These are phyloP conservation scores for Chelon auratus DNA, from an alignment of 2,797 vertebrate species.

Conservation along the genomic window DNA sequence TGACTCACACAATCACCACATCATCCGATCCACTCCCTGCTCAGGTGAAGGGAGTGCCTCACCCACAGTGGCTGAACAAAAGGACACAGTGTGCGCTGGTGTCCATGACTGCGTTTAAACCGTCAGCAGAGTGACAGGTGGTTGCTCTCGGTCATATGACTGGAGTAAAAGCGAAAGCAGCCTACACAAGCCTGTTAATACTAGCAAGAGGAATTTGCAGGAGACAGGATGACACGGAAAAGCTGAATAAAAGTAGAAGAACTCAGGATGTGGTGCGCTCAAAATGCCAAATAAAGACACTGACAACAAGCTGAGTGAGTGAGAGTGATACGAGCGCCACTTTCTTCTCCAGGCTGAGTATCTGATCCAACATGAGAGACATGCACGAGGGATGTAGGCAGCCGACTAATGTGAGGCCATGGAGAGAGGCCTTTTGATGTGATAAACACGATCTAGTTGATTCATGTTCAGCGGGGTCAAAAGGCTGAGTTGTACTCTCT, in stretches of 20 bases:
- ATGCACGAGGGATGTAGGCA: conserved; percentile 27
- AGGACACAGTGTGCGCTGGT: not conserved
- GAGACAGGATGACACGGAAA: not conserved
- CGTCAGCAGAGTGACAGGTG: conserved; percentile 21
- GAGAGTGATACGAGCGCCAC: not conserved
- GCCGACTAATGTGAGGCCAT: conserved; percentile 30
- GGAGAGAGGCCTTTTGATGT: conserved; percentile 50
- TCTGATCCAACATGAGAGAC: conserved; percentile 52
- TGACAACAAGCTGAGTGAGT: conserved; percentile 5
- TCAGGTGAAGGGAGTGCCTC: conserved; percentile 69
- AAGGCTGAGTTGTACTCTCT: conserved; percentile 28
- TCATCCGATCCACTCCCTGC: conserved; percentile 50
- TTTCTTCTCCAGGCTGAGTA: conserved; percentile 7
- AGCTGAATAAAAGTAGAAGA: not conserved
- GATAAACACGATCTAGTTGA: conserved; percentile 47
- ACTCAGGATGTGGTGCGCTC: not conserved
- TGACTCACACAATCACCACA: conserved; percentile 58
- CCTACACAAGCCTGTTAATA: conserved; percentile 1
- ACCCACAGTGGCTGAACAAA: conserved; percentile 6
- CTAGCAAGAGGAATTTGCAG: conserved; percentile 1
- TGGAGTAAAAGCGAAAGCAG: conserved; percentile 9
- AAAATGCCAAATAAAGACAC: conserved; percentile 12
- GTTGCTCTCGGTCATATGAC: conserved; percentile 24
- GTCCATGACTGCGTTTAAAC: not conserved
- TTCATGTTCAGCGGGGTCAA: conserved; percentile 52